phyloP scores from a whole-genome alignment of 1,140 invertebrate species.

The Eciton burchellii region DNA sequence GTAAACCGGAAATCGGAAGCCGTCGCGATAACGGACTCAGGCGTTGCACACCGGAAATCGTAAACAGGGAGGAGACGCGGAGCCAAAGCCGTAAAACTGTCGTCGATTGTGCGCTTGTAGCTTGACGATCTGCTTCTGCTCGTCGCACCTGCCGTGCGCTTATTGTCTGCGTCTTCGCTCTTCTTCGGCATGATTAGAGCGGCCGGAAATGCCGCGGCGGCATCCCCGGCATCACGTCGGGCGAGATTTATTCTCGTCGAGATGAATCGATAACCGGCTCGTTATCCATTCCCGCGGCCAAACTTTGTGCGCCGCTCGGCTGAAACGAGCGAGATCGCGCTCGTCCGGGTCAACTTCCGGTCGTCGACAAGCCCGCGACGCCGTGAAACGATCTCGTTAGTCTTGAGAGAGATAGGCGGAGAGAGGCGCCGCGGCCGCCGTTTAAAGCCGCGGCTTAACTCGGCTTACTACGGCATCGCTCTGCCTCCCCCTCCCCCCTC shows the following conservation, averaged over 20 bases:
- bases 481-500: constrained; percentile 6
- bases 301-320: no score
- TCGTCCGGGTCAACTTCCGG: no score
- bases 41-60: constrained; percentile 14
- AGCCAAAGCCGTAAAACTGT: constrained; percentile 19
- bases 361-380: constrained; percentile 40
- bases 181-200: no score
- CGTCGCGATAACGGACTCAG: constrained; percentile 24
- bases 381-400: constrained; percentile 49
- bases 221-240: no score
- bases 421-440: constrained; percentile 36
- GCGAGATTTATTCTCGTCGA: no score
- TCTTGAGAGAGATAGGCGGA: constrained; percentile 9
- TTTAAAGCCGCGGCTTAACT: constrained; percentile 70
- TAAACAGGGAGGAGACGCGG: not conserved
- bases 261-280: no score
- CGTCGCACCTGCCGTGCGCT: no score
- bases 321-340: not conserved
- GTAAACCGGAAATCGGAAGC: constrained; percentile 43
- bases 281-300: no score
- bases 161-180: no score
- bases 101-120: constrained; percentile 6
- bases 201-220: no score
- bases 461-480: constrained; percentile 65
- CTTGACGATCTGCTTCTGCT: no score